A percentile compares a stretch with the other conserved stretches of the same genome.
phyloP scores from a whole-genome alignment of 2,797 vertebrate species.

The Eulemur mongoz region DNA sequence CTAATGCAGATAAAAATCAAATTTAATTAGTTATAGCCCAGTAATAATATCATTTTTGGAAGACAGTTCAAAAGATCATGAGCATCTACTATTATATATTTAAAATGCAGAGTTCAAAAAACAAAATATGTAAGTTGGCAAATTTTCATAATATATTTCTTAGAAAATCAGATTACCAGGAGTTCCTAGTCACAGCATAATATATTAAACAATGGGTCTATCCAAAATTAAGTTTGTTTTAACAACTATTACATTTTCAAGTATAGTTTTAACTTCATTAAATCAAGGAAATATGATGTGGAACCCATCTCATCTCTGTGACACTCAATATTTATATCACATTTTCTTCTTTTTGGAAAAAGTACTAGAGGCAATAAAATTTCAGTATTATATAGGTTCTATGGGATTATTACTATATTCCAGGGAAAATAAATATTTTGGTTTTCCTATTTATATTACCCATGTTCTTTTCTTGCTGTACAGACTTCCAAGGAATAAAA shows the following conservation, averaged over 20 bases:
- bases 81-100: constrained; percentile 26
- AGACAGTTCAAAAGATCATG: background rate
- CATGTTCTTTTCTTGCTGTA: background rate
- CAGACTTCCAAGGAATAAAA: background rate
- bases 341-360: background rate
- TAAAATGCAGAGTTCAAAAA: constrained; percentile 2
- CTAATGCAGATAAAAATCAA: constrained; percentile 20
- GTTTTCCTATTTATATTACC: background rate
- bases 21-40: constrained; percentile 55
- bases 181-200: background rate
- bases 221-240: constrained; percentile 17
- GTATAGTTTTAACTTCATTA: background rate
- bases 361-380: background rate
- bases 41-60: constrained; percentile 26
- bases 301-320: background rate
- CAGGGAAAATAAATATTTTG: constrained; percentile 22
- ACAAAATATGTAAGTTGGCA: background rate
- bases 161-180: background rate
- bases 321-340: background rate
- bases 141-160: background rate
- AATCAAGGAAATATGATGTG: background rate
- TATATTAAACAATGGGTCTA: background rate
- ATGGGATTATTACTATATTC: background rate
- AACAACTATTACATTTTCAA: constrained; percentile 28
- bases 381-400: background rate